These are phyloP conservation scores for Cylindroiulus punctatus DNA, from an alignment of 2,888 invertebrate species.

Conservation along the genomic window DNA sequence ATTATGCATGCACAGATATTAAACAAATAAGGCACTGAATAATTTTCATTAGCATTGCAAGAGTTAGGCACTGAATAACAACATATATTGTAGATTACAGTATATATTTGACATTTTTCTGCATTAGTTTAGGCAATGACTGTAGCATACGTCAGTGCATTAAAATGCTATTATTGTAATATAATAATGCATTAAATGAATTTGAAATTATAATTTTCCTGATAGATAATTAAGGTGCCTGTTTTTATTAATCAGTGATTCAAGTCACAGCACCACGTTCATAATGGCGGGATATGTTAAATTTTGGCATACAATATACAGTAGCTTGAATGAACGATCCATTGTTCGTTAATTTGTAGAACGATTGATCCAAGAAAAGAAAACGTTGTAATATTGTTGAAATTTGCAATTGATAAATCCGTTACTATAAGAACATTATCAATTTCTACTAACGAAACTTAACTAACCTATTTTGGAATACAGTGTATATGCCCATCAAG, in stretches of 20 bases:
- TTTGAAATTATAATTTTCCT: background rate
- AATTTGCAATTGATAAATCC: too few species aligned
- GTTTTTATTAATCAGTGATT: background rate
- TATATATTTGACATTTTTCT: background rate
- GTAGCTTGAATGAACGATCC: background rate
- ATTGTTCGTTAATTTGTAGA: background rate
- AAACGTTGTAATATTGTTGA: too few species aligned
- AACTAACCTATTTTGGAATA: background rate
- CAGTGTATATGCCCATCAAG: background rate
- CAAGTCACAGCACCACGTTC: background rate
- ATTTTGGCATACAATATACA: background rate
- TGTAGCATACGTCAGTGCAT: background rate
- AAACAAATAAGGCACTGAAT: constrained; percentile 42
- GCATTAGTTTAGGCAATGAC: background rate
- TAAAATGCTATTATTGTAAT: background rate
- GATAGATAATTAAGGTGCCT: background rate
- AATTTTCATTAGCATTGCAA: constrained; percentile 23
- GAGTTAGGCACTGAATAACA: constrained; percentile 39
- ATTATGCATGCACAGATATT: constrained; percentile 38
- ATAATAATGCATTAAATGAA: background rate
- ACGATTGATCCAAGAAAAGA: background rate
- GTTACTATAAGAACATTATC: too few species aligned
- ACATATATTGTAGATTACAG: constrained; percentile 13
- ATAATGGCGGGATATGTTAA: background rate
- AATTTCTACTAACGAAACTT: too few species aligned